Evolutionary conservation across 2,113 vertebrate genomes (phyloP).

Genomic region (Anas platyrhynchos): DNA sequence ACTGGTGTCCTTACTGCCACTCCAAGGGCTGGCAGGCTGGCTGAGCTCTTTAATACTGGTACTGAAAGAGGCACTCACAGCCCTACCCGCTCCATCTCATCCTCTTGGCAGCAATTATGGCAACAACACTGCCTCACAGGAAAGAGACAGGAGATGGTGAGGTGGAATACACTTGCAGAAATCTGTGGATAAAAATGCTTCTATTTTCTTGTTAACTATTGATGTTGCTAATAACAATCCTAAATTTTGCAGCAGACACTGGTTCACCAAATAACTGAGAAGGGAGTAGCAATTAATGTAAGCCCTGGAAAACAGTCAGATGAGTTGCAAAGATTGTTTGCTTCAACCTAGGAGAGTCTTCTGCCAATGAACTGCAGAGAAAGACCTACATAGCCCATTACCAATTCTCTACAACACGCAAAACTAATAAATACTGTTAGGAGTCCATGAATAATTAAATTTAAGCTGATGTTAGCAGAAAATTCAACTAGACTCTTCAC

Average conservation of each 20-base stretch:
- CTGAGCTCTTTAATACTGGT: not conserved
- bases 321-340: not conserved
- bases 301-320: not conserved
- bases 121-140: not conserved
- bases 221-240: not conserved
- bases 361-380: not conserved
- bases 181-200: not conserved
- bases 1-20: not conserved
- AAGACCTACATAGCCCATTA: constrained; percentile 43
- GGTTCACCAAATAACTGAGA: not conserved
- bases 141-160: not conserved
- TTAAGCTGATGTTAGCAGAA: constrained; percentile 46
- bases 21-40: not conserved
- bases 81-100: not conserved
- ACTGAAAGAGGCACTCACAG: not conserved
- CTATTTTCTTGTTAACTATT: not conserved
- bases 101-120: not conserved
- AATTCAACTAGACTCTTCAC: not conserved
- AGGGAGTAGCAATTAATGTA: constrained; percentile 12
- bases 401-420: not conserved
- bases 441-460: constrained; percentile 53
- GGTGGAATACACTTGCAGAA: not conserved
- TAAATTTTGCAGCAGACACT: not conserved
- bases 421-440: constrained; percentile 23
- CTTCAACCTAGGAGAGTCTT: not conserved